phyloP scores from a whole-genome alignment of 2,797 vertebrate genomes.

The Siniperca obscura region DNA sequence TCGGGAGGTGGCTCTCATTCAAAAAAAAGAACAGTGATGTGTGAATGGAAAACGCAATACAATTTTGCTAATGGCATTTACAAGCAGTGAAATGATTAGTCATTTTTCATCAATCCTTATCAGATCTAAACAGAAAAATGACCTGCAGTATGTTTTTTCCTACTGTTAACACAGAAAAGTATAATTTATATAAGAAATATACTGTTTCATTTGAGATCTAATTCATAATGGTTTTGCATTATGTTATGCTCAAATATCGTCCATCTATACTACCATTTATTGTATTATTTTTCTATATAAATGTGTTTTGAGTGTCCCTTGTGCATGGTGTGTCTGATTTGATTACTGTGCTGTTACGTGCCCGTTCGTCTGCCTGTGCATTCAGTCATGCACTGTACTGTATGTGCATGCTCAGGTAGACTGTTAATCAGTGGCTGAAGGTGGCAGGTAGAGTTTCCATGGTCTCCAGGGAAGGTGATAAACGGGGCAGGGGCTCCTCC shows the following conservation, averaged over 20 bases:
- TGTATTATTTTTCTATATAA: slow-evolving; percentile 21
- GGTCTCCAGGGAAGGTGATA: slow-evolving; percentile 61
- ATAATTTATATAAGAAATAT: neutral
- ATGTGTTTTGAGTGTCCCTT: slow-evolving; percentile 39
- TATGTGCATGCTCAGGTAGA: slow-evolving; percentile 58
- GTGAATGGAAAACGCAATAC: slow-evolving; percentile 21
- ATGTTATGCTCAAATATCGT: slow-evolving; percentile 18
- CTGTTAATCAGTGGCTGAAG: slow-evolving; percentile 62
- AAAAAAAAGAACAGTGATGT: slow-evolving; percentile 15
- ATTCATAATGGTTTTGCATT: neutral
- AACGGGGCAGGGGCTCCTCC: slow-evolving; percentile 61
- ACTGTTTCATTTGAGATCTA: neutral
- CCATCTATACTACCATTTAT: slow-evolving; percentile 22
- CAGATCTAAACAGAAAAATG: neutral
- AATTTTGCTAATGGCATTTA: neutral
- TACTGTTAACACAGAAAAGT: neutral
- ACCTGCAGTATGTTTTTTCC: neutral
- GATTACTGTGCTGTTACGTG: slow-evolving; percentile 45
- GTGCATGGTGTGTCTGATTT: slow-evolving; percentile 64
- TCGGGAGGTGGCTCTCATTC: slow-evolving; percentile 20
- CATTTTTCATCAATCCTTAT: neutral
- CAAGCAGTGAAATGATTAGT: neutral
- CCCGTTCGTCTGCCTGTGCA: slow-evolving; percentile 35
- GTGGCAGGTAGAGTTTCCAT: slow-evolving; percentile 55
- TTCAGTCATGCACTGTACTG: slow-evolving; percentile 34